Evolutionary conservation across 2,113 vertebrate species (phyloP).

Genomic region (Rafetus swinhoei): DNA sequence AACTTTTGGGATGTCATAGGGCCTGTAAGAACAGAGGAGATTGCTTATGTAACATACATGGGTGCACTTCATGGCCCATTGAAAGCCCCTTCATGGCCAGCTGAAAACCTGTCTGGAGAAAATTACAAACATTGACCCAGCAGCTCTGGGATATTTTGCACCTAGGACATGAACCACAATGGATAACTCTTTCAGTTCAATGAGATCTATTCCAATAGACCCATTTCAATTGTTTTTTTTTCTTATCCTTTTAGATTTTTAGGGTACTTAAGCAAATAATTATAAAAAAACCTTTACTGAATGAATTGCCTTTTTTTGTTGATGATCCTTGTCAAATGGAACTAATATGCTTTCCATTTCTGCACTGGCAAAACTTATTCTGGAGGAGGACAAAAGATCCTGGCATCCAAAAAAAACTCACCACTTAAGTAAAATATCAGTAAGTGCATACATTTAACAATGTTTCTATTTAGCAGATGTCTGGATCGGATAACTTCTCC

Average conservation of each 20-base stretch:
- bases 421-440: not conserved
- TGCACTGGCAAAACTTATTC: not conserved
- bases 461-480: not conserved
- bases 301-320: too few species aligned
- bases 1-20: not conserved
- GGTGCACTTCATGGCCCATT: not conserved
- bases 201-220: not conserved
- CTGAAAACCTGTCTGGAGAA: not conserved
- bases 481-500: not conserved
- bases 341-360: not conserved
- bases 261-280: not conserved
- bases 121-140: not conserved
- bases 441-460: not conserved
- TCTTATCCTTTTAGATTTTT: not conserved
- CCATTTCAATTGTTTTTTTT: not conserved
- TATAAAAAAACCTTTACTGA: not conserved
- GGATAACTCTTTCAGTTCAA: not conserved
- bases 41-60: too few species aligned
- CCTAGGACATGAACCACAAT: not conserved
- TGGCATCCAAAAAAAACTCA: not conserved
- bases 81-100: not conserved
- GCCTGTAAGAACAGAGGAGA: too few species aligned
- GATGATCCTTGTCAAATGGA: not conserved
- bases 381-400: not conserved
- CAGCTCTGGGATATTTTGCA: not conserved